Base-by-base conservation (phyloP, 2,113 vertebrate genomes). In the Cyprinodon tularosa region DNA sequence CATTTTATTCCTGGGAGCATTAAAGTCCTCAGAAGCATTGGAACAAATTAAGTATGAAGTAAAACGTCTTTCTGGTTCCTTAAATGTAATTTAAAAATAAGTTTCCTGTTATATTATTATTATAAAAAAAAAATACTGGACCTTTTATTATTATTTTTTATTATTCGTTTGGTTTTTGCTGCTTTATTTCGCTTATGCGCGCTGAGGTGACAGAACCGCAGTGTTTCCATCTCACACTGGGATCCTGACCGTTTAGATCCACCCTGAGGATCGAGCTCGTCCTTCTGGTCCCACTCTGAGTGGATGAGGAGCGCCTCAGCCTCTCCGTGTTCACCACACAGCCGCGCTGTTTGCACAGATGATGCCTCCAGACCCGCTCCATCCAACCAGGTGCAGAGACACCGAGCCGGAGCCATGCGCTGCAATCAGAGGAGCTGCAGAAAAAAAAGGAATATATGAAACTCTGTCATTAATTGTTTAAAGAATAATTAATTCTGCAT, bases 311-410 rank as follows among this genome's bases (percentile, higher is more conserved):
- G 42, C 42, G 50, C 50, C 37, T 42, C 45, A 29, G 38, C 60
- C 36, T 85, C 4, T 78, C 70, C 53, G 29, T 77, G 66, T 72
- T 40, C 74, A 12, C 90, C 92, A 89, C 90, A 84, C 40, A 81
- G 90, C 86, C 71, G 90, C 87, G 90, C 91, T 92, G 87, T 92
- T 92, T 71, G 72, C 84, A 80, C 77, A 80, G 69, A 14, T 39
- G 62, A 40, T 63, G 36, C 50, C 50, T 20, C 50, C 17, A 17
- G 29, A 29, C 29, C 29, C 29, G 36, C 15, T 15, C 6, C 36
- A 13, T 39, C 36, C 17, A 12, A 17, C 48, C 48, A 50, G 50
- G 17, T 57, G 17, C 50, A 4, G 50, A 9, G 50, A 57, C 2
- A n/a, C 50, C 42, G 15, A 17, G n/a, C 17, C 15, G 22, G 4